phyloP scores from a whole-genome alignment of 2,113 vertebrate genomes.

The Pollimyrus isidori region DNA sequence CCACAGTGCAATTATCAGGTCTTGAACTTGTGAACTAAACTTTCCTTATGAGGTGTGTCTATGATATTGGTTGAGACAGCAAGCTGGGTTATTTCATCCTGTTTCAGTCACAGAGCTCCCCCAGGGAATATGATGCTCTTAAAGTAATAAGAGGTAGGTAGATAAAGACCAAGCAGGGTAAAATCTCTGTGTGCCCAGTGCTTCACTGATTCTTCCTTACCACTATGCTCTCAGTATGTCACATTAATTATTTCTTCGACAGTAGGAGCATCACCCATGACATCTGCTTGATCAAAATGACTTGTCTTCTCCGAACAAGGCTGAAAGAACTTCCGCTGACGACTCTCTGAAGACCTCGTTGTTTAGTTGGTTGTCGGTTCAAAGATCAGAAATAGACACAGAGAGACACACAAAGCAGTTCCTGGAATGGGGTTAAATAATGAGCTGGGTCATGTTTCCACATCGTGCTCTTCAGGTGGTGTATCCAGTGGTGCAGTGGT shows the following conservation, averaged over 20 bases:
- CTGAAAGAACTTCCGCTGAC: not conserved
- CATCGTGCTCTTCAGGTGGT: not conserved
- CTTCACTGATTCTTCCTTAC: not conserved
- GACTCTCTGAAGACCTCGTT: not conserved
- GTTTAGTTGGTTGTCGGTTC: not conserved
- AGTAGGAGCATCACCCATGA: not conserved
- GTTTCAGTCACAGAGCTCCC: not conserved
- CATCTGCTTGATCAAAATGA: not conserved
- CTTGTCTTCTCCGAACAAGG: not conserved
- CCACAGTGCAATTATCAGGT: not conserved
- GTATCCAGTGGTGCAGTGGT: not conserved
- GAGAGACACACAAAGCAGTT: not conserved
- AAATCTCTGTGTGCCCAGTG: not conserved
- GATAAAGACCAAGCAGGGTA: not conserved
- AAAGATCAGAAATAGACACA: not conserved
- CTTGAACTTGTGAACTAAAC: not conserved
- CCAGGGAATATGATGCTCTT: not conserved
- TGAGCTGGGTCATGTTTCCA: not conserved
- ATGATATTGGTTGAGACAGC: not conserved
- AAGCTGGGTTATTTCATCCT: not conserved
- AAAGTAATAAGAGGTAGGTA: not conserved
- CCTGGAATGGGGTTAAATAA: not conserved
- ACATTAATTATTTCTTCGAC: not conserved
- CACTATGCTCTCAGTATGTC: not conserved
- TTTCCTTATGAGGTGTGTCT: not conserved